Conservation (phyloP, 2,888 invertebrate species). For the Exephanes ischioxanthus region DNA sequence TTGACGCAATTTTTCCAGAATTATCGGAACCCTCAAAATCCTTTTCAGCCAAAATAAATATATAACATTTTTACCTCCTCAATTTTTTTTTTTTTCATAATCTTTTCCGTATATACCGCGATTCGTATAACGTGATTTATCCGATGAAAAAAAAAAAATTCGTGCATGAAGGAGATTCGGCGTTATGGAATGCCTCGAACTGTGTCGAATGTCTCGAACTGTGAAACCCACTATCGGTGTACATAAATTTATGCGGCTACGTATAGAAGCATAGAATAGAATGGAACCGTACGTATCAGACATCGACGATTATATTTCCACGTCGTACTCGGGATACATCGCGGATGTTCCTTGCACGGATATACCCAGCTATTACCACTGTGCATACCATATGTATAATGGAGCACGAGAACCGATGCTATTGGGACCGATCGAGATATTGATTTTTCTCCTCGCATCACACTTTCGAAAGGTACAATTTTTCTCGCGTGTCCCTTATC, state of each 20-base stretch:
- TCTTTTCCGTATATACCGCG: too few relatives aligned
- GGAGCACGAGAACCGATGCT: background rate
- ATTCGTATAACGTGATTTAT: too few relatives aligned
- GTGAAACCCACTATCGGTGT: background rate
- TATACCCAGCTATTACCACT: background rate
- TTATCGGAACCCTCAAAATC: too few relatives aligned
- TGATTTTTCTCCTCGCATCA: slow-evolving; percentile 33
- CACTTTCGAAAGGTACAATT: slow-evolving; percentile 23
- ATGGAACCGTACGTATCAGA: slow-evolving; percentile 16
- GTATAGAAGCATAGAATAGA: background rate
- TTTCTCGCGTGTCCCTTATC: slow-evolving; percentile 48
- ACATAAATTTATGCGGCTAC: background rate
- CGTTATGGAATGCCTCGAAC: background rate
- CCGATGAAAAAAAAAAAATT: too few relatives aligned
- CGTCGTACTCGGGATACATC: background rate
- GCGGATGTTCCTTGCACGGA: background rate
- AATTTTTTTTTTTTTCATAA: too few relatives aligned
- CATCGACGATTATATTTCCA: background rate
- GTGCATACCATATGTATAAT: slow-evolving; percentile 7
- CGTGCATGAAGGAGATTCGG: background rate
- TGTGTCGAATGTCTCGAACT: background rate
- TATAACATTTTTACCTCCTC: too few relatives aligned
- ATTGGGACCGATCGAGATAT: slow-evolving; percentile 25
- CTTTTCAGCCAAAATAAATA: too few relatives aligned
- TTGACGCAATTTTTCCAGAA: too few relatives aligned